Percentiles rank a stretch among this genome's conserved stretches.
Evolutionary conservation across 2,888 invertebrate species (phyloP).

Genomic region (Tyria jacobaeae): DNA sequence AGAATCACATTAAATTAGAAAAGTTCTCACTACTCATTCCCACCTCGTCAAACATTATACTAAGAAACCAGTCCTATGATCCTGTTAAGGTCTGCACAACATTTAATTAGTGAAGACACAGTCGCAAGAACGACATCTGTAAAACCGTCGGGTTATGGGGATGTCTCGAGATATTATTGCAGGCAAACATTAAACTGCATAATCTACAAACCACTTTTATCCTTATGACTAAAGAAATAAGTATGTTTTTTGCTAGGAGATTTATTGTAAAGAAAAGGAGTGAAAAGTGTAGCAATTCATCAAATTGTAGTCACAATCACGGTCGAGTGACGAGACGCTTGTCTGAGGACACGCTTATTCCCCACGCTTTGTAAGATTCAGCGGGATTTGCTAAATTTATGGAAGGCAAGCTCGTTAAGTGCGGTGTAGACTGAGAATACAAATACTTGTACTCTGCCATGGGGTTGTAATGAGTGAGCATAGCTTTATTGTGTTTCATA

Average conservation of each 20-base stretch:
- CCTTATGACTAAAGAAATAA: constrained; percentile 13
- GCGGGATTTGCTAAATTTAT: constrained; percentile 67
- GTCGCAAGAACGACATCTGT: constrained; percentile 53
- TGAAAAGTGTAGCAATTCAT: constrained; percentile 73
- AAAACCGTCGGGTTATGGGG: constrained; percentile 52
- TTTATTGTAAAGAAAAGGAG: constrained; percentile 47
- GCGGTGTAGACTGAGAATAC: constrained; percentile 57
- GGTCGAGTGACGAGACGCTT: constrained; percentile 68
- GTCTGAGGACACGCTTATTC: constrained; percentile 58
- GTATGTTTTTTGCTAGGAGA: constrained; percentile 21
- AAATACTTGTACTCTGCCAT: constrained; percentile 45
- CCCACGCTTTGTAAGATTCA: constrained; percentile 60
- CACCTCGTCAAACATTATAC: constrained; percentile 41
- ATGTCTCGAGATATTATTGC: constrained; percentile 31
- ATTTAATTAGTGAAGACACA: constrained; percentile 63
- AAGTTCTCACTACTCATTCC: constrained; percentile 56
- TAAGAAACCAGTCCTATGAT: constrained; percentile 39
- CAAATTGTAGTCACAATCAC: constrained; percentile 77
- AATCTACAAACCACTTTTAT: background rate
- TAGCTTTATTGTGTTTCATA: constrained; percentile 11
- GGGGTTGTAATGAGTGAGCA: constrained; percentile 37
- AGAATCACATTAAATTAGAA: constrained; percentile 58
- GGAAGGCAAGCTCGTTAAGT: constrained; percentile 65
- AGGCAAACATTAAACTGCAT: constrained; percentile 26
- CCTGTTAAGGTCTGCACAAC: constrained; percentile 39